A percentile compares a stretch with the other conserved stretches of the same genome.
Evolutionary conservation across 2,113 vertebrate genomes (phyloP).

Genomic region (Murina feae): DNA sequence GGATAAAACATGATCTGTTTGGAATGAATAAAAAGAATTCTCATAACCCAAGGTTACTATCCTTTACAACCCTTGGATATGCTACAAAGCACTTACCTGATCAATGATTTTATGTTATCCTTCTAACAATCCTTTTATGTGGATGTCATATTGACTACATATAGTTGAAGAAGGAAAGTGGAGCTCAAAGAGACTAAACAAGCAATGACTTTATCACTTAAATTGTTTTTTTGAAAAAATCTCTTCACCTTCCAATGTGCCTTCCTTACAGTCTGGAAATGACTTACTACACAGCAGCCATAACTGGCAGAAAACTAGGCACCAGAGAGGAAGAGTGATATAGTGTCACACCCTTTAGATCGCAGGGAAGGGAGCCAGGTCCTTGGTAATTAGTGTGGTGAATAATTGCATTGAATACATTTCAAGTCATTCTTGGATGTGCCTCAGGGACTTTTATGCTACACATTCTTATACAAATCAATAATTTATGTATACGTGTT

Average conservation of each 20-base stretch:
- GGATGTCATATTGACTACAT: not conserved
- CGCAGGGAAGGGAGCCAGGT: not conserved
- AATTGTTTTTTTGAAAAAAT: not conserved
- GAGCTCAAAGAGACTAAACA: not conserved
- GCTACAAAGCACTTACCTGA: not conserved
- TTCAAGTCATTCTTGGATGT: not conserved
- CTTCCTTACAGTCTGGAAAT: not conserved
- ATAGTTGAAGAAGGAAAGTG: not conserved
- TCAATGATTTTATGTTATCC: not conserved
- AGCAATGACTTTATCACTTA: not conserved
- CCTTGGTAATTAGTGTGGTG: not conserved
- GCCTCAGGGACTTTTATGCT: slow-evolving; percentile 46
- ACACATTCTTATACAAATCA: not conserved
- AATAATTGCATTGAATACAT: not conserved
- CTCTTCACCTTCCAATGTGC: not conserved
- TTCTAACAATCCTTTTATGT: not conserved
- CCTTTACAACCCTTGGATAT: not conserved
- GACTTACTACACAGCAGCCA: not conserved
- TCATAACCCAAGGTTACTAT: not conserved
- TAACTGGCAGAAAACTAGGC: not conserved
- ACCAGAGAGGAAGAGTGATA: not conserved
- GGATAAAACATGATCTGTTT: not conserved
- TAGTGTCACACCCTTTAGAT: not conserved
- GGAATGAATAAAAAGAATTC: not conserved
- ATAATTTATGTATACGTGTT: not conserved